These are phyloP conservation scores for Drosophila silvestris DNA, from an alignment of 2,888 invertebrate genomes.

Conservation along the genomic window DNA sequence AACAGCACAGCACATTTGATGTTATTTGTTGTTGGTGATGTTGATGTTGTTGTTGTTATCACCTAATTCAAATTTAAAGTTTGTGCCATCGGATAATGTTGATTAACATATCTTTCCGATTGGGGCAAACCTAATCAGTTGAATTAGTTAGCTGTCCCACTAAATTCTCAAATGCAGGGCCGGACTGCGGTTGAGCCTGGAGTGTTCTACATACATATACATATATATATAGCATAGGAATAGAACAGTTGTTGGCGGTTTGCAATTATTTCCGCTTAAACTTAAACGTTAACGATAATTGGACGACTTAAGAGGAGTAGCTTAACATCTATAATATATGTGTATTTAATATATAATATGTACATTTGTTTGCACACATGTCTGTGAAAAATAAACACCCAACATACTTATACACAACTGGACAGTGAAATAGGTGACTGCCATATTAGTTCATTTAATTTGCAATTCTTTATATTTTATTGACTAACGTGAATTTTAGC, in stretches of 20 bases:
- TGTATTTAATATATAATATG: neutral
- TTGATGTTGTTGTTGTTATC: slow-evolving; percentile 9
- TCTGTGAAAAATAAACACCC: neutral
- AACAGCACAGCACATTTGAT: neutral
- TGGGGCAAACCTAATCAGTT: slow-evolving; percentile 66
- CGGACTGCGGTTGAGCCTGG: slow-evolving; percentile 1
- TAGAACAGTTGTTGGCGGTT: neutral
- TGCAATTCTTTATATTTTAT: neutral
- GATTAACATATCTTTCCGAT: slow-evolving; percentile 40
- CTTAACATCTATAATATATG: neutral
- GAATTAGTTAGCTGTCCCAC: slow-evolving; percentile 45
- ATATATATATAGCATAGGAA: neutral
- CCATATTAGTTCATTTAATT: neutral
- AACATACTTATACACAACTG: neutral
- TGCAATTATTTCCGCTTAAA: neutral
- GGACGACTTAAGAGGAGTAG: neutral
- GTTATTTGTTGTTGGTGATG: neutral
- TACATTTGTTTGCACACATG: neutral
- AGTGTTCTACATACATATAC: neutral
- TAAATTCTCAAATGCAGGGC: slow-evolving; percentile 25
- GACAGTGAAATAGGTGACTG: neutral
- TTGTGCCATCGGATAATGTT: slow-evolving; percentile 31
- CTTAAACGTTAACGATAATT: neutral
- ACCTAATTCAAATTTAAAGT: slow-evolving; percentile 22
- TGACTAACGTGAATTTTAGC: neutral